Evolutionary conservation across 2,113 vertebrate species (phyloP), one percentile per base, ranked within the genome.

Genomic region (Hirundichthys speculiger): DNA sequence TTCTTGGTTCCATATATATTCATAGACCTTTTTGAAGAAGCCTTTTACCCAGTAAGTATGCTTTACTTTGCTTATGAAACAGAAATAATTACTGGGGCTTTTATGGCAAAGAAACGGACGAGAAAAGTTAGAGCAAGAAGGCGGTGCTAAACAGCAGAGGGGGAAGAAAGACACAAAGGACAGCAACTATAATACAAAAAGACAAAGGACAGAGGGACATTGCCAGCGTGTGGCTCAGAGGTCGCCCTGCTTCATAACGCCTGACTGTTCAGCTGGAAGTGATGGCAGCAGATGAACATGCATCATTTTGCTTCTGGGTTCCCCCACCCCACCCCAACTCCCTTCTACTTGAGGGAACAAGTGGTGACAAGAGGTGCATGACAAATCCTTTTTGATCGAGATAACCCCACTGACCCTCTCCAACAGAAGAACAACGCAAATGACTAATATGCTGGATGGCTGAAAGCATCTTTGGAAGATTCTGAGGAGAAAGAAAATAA

Each of bases 121-220:
- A 53, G 3, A 48, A 62, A 69, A 79, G 38, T 68, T 48, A 13
- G 19, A 52, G 30, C 19, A 40, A 48, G 25, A 38, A 38, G 45
- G 63, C 13, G 20, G 12, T 43, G 67, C 59, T 52, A 27, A 18
- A 14, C 60, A 58, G 64, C 61, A 69, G 45, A 74, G 38, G 38
- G 30, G 43, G 41, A 60, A 9, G 16, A 65, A 45, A 68, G 2
- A 48, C 59, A 64, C 21, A 72, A 39, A 67, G 51, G 49, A 65
- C 30, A 49, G 64, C 25, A 62, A 77, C 60, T 42, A 57, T 86
- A 68, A 86, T 73, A 65, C 73, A 86, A 87, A 80, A 63, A 64
- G 86, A 90, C 86, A 87, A 69, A 86, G 75, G 75, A 87, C 86
- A 86, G 89, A 87, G 75, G 85, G 73, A 80, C 74, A 60, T 54